Evolutionary conservation across 2,888 invertebrate genomes (phyloP).

Genomic region (Yponomeuta malinellus): DNA sequence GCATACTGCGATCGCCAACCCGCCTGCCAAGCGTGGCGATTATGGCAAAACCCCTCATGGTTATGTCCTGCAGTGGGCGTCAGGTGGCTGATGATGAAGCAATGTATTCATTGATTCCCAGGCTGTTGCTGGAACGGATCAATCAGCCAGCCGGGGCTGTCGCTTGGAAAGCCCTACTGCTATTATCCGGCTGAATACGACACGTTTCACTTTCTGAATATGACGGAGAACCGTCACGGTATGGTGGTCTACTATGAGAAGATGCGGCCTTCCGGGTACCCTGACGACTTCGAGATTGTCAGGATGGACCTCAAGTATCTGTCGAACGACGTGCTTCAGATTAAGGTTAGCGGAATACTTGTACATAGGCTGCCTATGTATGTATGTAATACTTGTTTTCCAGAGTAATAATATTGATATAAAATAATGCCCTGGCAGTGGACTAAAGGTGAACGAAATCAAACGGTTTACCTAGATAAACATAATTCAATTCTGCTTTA

Average conservation of each 20-base stretch:
- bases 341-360: slow-evolving; percentile 73
- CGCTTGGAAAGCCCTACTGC: slow-evolving; percentile 80
- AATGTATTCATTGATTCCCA: slow-evolving; percentile 23
- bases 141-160: slow-evolving; percentile 34
- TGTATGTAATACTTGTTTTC: neutral
- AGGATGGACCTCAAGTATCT: slow-evolving; percentile 78
- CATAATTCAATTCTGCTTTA: too few species aligned
- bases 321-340: slow-evolving; percentile 76
- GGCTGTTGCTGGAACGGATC: slow-evolving; percentile 81
- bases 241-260: slow-evolving; percentile 74
- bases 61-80: too few species aligned
- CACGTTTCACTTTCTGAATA: slow-evolving; percentile 79
- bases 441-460: neutral
- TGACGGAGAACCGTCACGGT: slow-evolving; percentile 77
- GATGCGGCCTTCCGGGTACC: slow-evolving; percentile 76
- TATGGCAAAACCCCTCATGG: too few species aligned
- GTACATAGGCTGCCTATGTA: neutral
- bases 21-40: too few species aligned
- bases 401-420: too few species aligned
- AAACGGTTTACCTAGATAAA: too few species aligned
- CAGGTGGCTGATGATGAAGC: too few species aligned
- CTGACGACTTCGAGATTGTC: slow-evolving; percentile 76
- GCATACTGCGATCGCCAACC: too few species aligned
- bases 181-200: slow-evolving; percentile 82
- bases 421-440: neutral